Percentiles rank a stretch among this genome's conserved stretches.
phyloP scores from a whole-genome alignment of 2,888 invertebrate species.

The Mylabris sibirica region DNA sequence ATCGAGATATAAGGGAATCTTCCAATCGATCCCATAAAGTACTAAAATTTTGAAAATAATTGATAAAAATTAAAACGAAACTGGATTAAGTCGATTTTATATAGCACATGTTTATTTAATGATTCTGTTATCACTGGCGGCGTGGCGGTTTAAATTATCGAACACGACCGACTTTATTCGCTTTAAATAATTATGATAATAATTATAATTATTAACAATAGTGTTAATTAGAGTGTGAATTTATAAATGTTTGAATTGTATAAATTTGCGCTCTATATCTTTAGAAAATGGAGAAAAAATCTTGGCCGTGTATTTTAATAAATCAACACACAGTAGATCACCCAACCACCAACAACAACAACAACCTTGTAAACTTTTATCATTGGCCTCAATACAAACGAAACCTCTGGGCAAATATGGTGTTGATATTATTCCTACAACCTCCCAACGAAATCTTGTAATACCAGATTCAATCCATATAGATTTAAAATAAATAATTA shows the following conservation, averaged over 20 bases:
- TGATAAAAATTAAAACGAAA: not conserved
- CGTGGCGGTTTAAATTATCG: not conserved
- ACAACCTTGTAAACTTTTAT: conserved; percentile 51
- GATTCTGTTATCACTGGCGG: conserved; percentile 14
- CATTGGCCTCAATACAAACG: conserved; percentile 57
- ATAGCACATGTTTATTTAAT: conserved; percentile 9
- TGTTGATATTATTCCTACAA: conserved; percentile 34
- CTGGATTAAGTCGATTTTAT: not conserved
- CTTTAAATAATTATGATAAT: not conserved
- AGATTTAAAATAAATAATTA: not conserved
- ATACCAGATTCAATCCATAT: not conserved
- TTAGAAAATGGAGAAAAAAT: not conserved
- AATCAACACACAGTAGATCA: not conserved
- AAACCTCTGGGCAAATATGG: conserved; percentile 49
- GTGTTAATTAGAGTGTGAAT: not conserved
- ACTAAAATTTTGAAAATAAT: conserved; percentile 51
- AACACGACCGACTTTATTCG: not conserved
- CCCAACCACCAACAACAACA: conserved; percentile 39
- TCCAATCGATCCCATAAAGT: conserved; percentile 54
- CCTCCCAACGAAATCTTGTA: conserved; percentile 24
- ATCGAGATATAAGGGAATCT: conserved; percentile 46
- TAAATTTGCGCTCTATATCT: no score
- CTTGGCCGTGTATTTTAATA: not conserved
- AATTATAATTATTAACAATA: no score
- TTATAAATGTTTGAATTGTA: no score